A percentile compares a stretch with the other conserved stretches of the same genome.
These are phyloP conservation scores for Tachycineta bicolor DNA, from an alignment of 2,113 vertebrate species.

Conservation along the genomic window DNA sequence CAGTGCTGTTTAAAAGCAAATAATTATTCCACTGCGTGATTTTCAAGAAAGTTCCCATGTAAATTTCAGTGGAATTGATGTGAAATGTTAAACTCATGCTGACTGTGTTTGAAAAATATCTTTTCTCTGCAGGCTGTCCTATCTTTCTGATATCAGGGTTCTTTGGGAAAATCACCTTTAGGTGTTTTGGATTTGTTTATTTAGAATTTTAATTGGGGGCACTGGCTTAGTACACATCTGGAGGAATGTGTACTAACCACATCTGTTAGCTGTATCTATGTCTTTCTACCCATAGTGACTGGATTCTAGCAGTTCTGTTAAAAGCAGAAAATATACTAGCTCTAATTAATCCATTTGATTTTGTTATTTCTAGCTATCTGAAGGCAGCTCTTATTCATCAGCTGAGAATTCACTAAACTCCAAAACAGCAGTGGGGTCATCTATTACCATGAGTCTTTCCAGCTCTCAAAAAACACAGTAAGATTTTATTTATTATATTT, in stretches of 20 bases:
- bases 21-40: neutral
- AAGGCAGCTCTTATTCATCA: neutral
- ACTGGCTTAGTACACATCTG: neutral
- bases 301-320: neutral
- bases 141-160: neutral
- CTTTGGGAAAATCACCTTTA: neutral
- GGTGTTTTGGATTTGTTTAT: neutral
- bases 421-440: neutral
- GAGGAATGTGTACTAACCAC: neutral
- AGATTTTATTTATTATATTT: slow-evolving; percentile 1
- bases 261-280: neutral
- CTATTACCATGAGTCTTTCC: neutral
- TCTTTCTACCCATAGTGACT: neutral
- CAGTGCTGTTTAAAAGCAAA: neutral
- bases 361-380: slow-evolving; percentile 61
- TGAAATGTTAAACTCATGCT: neutral
- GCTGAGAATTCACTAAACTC: slow-evolving; percentile 16
- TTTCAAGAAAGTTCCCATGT: neutral
- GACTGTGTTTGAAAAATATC: neutral
- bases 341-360: neutral
- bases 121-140: neutral
- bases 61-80: neutral
- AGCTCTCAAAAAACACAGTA: slow-evolving; percentile 37
- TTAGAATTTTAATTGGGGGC: neutral
- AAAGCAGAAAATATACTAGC: neutral